A percentile compares a stretch with the other conserved stretches of the same genome.
phyloP scores from a whole-genome alignment of 2,888 invertebrate genomes.

The Orthosia gothica region DNA sequence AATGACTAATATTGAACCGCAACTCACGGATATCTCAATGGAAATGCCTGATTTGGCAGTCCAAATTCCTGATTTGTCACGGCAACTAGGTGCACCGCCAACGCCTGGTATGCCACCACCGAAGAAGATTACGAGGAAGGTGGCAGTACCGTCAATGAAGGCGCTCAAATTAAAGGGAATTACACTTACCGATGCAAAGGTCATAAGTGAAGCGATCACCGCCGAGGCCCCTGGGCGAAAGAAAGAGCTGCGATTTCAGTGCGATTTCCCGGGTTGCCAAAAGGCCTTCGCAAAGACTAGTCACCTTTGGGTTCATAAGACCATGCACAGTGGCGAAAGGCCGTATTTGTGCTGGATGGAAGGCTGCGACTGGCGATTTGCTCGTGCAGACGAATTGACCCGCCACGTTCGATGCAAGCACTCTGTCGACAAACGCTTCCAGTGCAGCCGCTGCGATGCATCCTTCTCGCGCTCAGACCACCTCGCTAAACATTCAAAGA shows the following conservation, averaged over 20 bases:
- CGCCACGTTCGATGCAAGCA: conserved; percentile 19
- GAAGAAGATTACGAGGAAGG: background rate
- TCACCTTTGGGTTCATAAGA: background rate
- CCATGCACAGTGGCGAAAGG: background rate
- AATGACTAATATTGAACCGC: background rate
- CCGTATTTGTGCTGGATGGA: conserved; percentile 2
- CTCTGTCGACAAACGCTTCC: background rate
- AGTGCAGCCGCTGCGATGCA: conserved; percentile 2
- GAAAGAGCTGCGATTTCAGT: no score
- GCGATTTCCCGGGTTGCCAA: conserved; percentile 17
- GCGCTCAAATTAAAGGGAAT: background rate
- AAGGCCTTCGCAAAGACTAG: background rate
- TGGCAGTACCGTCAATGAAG: background rate
- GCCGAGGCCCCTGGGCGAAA: background rate
- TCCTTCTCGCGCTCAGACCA: conserved; percentile 1
- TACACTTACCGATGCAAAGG: conserved; percentile 1
- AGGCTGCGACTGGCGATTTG: conserved; percentile 7
- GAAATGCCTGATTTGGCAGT: conserved; percentile 3
- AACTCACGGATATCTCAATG: background rate
- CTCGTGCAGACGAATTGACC: background rate
- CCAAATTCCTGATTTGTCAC: conserved; percentile 1
- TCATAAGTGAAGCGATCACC: background rate
- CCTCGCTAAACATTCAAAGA: background rate
- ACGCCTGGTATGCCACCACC: background rate
- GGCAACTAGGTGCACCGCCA: background rate